Conservation (phyloP, 1,140 invertebrate genomes). For the Bathynomus jamesi region DNA sequence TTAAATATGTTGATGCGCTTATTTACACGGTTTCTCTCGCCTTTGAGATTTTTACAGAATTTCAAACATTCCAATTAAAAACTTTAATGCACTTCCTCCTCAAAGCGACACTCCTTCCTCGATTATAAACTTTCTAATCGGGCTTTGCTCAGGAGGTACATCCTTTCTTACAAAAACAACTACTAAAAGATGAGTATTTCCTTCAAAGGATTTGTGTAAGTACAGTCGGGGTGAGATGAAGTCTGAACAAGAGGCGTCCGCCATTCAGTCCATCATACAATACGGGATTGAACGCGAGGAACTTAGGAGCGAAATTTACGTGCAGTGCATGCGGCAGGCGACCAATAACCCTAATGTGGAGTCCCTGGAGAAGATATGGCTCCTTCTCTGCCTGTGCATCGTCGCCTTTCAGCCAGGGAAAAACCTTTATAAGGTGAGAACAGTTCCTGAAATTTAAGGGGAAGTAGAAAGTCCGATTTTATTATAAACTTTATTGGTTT, state of each 20-base stretch:
- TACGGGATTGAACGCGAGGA: conserved; percentile 82
- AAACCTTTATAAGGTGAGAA: conserved; percentile 61
- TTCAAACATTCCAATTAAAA: no score
- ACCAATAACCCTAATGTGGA: conserved; percentile 77
- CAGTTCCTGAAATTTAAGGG: no score
- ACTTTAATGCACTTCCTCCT: no score
- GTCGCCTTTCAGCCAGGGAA: conserved; percentile 90
- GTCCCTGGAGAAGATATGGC: conserved; percentile 72
- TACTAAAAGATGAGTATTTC: conserved; percentile 69
- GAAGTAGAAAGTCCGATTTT: no score
- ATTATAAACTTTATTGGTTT: no score
- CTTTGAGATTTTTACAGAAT: no score
- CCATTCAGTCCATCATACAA: conserved; percentile 75
- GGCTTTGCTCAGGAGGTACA: no score
- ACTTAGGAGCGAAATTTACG: conserved; percentile 76
- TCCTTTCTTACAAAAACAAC: no score
- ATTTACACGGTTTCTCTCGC: no score
- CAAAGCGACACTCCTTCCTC: no score
- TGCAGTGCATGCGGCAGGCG: conserved; percentile 75
- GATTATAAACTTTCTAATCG: no score
- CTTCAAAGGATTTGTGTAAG: conserved; percentile 68
- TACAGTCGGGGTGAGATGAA: conserved; percentile 78
- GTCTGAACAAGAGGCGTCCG: conserved; percentile 65
- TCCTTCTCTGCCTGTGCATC: conserved; percentile 75
- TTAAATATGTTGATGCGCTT: no score